A percentile compares a stretch with the other conserved stretches of the same genome.
phyloP scores from a whole-genome alignment of 30 jellyfish, hydroid and myxozoan species.

The Aurelia sp. region DNA sequence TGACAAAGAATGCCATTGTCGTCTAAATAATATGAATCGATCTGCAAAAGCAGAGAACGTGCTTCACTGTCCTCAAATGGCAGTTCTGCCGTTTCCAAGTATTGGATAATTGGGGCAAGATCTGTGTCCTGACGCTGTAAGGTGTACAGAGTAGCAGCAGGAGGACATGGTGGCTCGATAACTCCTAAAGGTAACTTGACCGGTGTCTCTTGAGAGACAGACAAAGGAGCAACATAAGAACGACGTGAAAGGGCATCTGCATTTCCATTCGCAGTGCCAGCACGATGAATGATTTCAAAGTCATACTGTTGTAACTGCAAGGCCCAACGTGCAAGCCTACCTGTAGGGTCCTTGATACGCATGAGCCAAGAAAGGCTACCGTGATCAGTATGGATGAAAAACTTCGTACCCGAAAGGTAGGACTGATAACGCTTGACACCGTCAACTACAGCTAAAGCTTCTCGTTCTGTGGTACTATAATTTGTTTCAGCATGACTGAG shows the following conservation, averaged over 20 bases:
- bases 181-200: neutral
- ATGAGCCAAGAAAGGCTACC: slow-evolving; percentile 46
- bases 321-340: slow-evolving; percentile 70
- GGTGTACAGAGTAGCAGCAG: neutral
- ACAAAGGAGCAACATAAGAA: slow-evolving; percentile 12
- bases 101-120: neutral
- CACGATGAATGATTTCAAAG: slow-evolving; percentile 62
- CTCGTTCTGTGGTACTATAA: slow-evolving; percentile 61
- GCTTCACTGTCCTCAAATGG: neutral
- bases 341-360: slow-evolving; percentile 46
- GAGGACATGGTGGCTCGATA: neutral
- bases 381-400: slow-evolving; percentile 10
- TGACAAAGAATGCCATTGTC: neutral
- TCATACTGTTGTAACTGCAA: slow-evolving; percentile 46
- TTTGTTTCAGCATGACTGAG: slow-evolving; percentile 32
- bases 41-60: no score
- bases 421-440: slow-evolving; percentile 55
- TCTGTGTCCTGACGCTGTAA: neutral
- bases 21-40: no score
- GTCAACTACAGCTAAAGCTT: slow-evolving; percentile 64
- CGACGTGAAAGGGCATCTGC: neutral
- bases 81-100: neutral
- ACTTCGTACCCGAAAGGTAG: slow-evolving; percentile 7
- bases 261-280: slow-evolving; percentile 34
- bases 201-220: neutral